Evolutionary conservation across 2,113 vertebrate species (phyloP).

Genomic region (Pedionomus torquatus): DNA sequence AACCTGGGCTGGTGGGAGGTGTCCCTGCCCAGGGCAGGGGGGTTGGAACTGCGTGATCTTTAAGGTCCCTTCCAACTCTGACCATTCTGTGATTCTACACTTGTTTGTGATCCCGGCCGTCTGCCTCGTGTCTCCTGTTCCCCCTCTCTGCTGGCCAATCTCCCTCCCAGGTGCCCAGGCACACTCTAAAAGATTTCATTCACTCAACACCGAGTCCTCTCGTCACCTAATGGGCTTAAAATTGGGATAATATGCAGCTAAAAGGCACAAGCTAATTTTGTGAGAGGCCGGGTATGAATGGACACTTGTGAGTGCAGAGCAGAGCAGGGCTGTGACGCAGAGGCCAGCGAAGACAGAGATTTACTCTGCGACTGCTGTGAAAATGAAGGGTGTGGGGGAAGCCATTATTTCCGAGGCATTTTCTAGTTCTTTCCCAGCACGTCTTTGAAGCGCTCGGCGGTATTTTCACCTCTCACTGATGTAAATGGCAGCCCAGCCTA

Average conservation of each 20-base stretch:
- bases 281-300: background rate
- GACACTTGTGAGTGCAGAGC: background rate
- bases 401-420: slow-evolving; percentile 26
- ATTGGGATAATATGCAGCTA: background rate
- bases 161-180: background rate
- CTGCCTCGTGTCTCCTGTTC: fast-evolving
- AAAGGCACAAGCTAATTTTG: background rate
- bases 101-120: fast-evolving
- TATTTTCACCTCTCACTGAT: slow-evolving; percentile 43
- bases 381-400: slow-evolving; percentile 38
- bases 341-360: background rate
- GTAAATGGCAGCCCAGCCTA: slow-evolving; percentile 38
- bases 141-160: background rate
- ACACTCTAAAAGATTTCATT: background rate
- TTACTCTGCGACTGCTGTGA: slow-evolving; percentile 39
- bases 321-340: fast-evolving
- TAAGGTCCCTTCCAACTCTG: no score
- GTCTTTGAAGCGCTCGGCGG: background rate
- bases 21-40: no score
- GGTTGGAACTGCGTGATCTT: no score
- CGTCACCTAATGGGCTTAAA: slow-evolving; percentile 21
- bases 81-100: background rate
- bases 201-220: background rate
- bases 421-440: slow-evolving; percentile 21
- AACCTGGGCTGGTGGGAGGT: no score